Evolutionary conservation across 1,140 invertebrate genomes (phyloP), one percentile per base, ranked within the genome.

Genomic region (Pararge aegeria): DNA sequence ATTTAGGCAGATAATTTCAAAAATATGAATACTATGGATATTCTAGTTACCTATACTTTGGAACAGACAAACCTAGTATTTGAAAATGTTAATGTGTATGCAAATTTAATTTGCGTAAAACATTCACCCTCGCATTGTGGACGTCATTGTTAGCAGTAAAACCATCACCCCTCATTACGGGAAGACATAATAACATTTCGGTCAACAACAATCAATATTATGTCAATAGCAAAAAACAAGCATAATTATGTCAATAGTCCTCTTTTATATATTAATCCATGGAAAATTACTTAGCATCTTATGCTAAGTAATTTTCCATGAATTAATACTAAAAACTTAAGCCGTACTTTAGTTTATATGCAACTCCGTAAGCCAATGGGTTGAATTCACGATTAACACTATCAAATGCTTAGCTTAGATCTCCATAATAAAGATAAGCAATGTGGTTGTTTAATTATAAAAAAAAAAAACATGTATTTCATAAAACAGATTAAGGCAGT

Each of bases 71-170:
- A 19, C 38, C 10, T 15, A 46, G 21, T 46, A 12, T 15, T 46
- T 46, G 20, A 10, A 16, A 21, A 24, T 46, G 44, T 12, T 46
- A 42, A 18, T 42, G 13, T 16, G 38, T 46, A 46, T 46, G 44
- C 20, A 20, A 46, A 46, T 46, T 20, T 46, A 46, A 46, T 46
- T 46, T 46, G 15, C 20, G 12, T 46, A 20, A 46, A 9, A 20
- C 18, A 46, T 46, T 0, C 44, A 46, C 44, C 44, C 44, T 46
- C 20, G 44, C 12, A 20, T 46, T 46, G 38, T 46, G 19, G 21
- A 46, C 5, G n/a, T n/a, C n/a, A n/a, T n/a, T 21, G 20, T 46
- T 46, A 46, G 15, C 19, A 21, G 0, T 46, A 12, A n/a, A 5
- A 46, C 44, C 21, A 42, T 37, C 9, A 42, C 19, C 20, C 44